Conservation (phyloP, 2,888 invertebrate species). For the Sinotaia quadrata region DNA sequence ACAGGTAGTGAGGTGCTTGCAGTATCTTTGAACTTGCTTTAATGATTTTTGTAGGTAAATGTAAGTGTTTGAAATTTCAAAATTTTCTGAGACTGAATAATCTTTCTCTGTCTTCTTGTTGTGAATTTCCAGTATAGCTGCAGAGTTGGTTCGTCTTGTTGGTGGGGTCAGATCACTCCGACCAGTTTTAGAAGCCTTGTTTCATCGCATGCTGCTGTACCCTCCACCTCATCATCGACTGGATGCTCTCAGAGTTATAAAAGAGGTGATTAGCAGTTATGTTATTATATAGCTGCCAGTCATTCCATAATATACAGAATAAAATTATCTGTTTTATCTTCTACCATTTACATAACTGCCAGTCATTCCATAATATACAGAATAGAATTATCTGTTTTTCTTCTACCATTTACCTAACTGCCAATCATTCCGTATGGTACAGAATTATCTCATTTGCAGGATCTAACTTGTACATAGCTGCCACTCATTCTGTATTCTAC, state of each 20-base stretch:
- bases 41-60: background rate
- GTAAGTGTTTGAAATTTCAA: background rate
- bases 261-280: constrained; percentile 78
- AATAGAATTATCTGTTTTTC: no score
- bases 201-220: constrained; percentile 91
- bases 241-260: constrained; percentile 86
- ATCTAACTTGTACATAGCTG: no score
- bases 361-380: no score
- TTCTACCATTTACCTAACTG: no score
- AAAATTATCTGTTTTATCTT: no score
- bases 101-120: background rate
- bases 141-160: constrained; percentile 88
- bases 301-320: no score
- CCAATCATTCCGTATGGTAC: no score
- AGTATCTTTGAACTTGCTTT: background rate
- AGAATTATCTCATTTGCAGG: no score
- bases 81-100: background rate
- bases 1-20: constrained; percentile 18
- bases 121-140: constrained; percentile 82
- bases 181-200: constrained; percentile 92
- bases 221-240: constrained; percentile 88
- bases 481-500: no score
- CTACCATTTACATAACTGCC: no score
- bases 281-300: no score
- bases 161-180: constrained; percentile 86